Evolutionary conservation across 2,888 invertebrate genomes (phyloP).

Genomic region (Selenia dentaria): DNA sequence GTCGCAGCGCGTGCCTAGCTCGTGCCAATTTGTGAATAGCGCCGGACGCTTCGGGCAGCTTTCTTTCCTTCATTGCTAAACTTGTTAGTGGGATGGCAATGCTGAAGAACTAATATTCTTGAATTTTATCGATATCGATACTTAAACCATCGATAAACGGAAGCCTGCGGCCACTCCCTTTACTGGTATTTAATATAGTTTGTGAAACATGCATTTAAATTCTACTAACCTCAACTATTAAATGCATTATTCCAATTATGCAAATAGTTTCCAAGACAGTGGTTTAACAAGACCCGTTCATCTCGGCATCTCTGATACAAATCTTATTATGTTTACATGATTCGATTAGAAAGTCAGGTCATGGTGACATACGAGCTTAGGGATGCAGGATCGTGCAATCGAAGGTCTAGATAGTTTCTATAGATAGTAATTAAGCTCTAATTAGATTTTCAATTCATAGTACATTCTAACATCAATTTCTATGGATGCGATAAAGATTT

Average conservation of each 20-base stretch:
- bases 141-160: conserved; percentile 35
- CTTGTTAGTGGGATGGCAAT: conserved; percentile 79
- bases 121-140: conserved; percentile 54
- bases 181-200: conserved; percentile 23
- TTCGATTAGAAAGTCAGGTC: conserved; percentile 37
- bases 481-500: conserved; percentile 33
- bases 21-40: conserved; percentile 83
- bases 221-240: conserved; percentile 27
- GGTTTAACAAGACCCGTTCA: conserved; percentile 34
- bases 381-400: conserved; percentile 33
- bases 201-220: conserved; percentile 24
- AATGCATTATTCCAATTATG: conserved; percentile 34
- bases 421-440: conserved; percentile 33
- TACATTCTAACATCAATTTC: conserved; percentile 25
- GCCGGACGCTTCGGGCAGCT: conserved; percentile 77
- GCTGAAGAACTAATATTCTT: conserved; percentile 57
- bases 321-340: conserved; percentile 37
- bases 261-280: conserved; percentile 31
- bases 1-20: conserved; percentile 73
- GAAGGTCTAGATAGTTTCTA: conserved; percentile 30
- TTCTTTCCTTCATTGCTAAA: conserved; percentile 81
- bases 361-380: conserved; percentile 34
- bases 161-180: conserved; percentile 22
- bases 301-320: conserved; percentile 35
- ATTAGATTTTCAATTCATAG: conserved; percentile 31